Conservation (phyloP, 2,113 vertebrate genomes). For the Stigmatopora argus region DNA sequence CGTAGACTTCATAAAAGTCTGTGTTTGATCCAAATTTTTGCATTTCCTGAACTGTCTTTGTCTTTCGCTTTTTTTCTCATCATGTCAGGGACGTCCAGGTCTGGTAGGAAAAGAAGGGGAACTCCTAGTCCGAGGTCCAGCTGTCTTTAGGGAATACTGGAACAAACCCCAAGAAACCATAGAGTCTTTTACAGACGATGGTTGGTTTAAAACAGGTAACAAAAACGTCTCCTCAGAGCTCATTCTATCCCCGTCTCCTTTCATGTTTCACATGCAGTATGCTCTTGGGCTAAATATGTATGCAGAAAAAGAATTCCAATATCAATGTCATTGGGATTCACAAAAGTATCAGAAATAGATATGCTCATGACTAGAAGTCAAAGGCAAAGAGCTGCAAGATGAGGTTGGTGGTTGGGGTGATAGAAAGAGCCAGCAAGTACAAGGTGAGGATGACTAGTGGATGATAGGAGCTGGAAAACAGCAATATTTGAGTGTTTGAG, state of each 20-base stretch:
- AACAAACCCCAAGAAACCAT: slow-evolving; percentile 78
- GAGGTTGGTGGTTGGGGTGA: slow-evolving; percentile 13
- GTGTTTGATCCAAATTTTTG: background rate
- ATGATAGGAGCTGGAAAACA: background rate
- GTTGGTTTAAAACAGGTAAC: slow-evolving; percentile 94
- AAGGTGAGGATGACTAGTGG: slow-evolving; percentile 18
- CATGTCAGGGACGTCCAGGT: slow-evolving; percentile 75
- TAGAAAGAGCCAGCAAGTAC: slow-evolving; percentile 17
- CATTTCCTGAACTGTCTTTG: background rate
- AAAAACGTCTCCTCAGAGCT: background rate
- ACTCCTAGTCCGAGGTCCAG: slow-evolving; percentile 80
- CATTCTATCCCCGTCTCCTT: background rate
- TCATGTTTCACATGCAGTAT: background rate
- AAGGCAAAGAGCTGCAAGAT: slow-evolving; percentile 28
- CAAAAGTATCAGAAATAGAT: slow-evolving; percentile 25
- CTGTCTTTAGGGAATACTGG: slow-evolving; percentile 91
- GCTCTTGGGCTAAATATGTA: background rate
- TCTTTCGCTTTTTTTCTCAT: slow-evolving; percentile 7
- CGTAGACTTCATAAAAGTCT: no score
- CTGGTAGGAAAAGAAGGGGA: slow-evolving; percentile 84
- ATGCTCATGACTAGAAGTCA: slow-evolving; percentile 37
- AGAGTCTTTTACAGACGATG: slow-evolving; percentile 77
- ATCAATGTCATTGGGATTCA: slow-evolving; percentile 37
- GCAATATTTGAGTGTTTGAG: slow-evolving; percentile 37
- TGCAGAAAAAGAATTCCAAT: slow-evolving; percentile 18